Conservation (phyloP, 2,113 vertebrate genomes). For the Antigone vipio region DNA sequence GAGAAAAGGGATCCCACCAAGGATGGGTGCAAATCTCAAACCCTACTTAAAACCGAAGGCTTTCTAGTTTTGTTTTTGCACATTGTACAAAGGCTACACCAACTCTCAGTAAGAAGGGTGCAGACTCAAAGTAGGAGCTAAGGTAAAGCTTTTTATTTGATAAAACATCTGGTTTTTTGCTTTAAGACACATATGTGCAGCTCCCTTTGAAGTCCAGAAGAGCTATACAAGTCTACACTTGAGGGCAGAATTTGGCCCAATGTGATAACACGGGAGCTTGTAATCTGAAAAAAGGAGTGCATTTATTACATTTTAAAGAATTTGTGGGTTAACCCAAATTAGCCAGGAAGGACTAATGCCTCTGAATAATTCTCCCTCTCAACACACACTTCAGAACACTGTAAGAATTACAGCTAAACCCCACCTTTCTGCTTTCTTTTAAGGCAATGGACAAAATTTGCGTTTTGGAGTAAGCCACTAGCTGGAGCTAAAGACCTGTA, state of each 20-base stretch:
- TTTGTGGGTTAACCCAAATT: constrained; percentile 30
- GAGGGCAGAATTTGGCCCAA: constrained; percentile 65
- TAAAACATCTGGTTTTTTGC: neutral
- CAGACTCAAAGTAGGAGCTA: neutral
- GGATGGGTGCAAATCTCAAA: neutral
- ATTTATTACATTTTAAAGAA: constrained; percentile 20
- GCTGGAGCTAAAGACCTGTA: constrained; percentile 72
- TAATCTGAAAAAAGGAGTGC: neutral
- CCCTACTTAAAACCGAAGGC: neutral
- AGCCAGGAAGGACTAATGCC: neutral
- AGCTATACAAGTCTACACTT: constrained; percentile 26
- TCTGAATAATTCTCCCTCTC: constrained; percentile 8
- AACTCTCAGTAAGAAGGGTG: neutral
- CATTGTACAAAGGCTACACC: neutral
- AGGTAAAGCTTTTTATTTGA: constrained; percentile 13
- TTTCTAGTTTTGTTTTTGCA: neutral
- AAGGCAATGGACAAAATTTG: constrained; percentile 35
- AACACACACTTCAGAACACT: neutral
- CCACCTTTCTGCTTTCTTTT: neutral
- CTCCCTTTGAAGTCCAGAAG: constrained; percentile 53
- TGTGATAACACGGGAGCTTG: constrained; percentile 38
- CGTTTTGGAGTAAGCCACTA: constrained; percentile 69
- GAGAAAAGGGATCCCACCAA: neutral
- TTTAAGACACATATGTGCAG: constrained; percentile 8
- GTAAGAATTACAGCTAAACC: neutral